Percentiles rank a stretch among this genome's conserved stretches.
Evolutionary conservation across 2,797 vertebrate genomes (phyloP).

Genomic region (Pseudochirops corinnae): DNA sequence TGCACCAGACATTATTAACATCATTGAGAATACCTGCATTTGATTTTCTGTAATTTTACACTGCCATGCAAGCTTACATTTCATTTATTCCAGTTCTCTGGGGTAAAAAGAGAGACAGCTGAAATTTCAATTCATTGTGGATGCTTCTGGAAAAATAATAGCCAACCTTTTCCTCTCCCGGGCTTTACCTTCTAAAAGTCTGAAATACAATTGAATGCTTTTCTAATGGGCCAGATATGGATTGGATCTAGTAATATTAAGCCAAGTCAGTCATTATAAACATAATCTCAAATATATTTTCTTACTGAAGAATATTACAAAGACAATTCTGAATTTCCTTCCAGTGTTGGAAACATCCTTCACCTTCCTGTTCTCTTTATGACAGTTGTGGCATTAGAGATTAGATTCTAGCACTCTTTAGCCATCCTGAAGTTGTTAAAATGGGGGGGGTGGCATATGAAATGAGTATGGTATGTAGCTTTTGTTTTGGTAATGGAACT

Average conservation of each 20-base stretch:
- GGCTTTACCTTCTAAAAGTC: constrained; percentile 44
- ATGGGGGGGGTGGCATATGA: constrained; percentile 42
- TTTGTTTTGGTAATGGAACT: constrained; percentile 75
- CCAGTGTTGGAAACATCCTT: neutral
- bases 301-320: neutral
- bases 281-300: neutral
- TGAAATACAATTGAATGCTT: neutral
- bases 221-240: neutral
- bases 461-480: constrained; percentile 72
- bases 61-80: constrained; percentile 24
- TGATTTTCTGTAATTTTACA: constrained; percentile 24
- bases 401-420: neutral
- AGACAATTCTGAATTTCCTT: neutral
- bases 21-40: neutral
- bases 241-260: neutral
- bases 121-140: constrained; percentile 24
- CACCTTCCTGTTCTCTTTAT: neutral
- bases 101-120: neutral
- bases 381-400: neutral
- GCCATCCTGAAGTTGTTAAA: neutral
- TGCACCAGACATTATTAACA: constrained; percentile 6
- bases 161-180: neutral
- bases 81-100: neutral
- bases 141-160: constrained; percentile 5
- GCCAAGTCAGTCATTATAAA: neutral